Percentiles rank a stretch among this genome's conserved stretches.
Conservation (phyloP, 2,797 vertebrate genomes). For the Delichon dasypus region DNA sequence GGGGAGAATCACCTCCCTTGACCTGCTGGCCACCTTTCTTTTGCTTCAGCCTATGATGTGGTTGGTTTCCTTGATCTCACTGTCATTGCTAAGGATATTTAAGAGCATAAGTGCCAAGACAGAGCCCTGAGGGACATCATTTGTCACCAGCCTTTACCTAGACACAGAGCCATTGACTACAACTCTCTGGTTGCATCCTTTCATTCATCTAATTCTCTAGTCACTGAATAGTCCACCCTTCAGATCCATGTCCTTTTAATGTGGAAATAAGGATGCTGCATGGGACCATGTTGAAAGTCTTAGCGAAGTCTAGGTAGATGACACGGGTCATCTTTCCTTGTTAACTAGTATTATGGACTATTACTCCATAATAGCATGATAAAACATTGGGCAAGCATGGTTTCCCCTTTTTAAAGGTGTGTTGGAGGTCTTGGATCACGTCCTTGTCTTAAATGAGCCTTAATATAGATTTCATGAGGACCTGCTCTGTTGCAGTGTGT, state of each 20-base stretch:
- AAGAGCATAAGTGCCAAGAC: not conserved
- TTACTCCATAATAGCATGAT: not conserved
- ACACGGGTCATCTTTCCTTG: not conserved
- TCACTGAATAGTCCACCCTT: not conserved
- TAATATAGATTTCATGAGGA: not conserved
- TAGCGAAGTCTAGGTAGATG: not conserved
- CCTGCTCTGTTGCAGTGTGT: not conserved
- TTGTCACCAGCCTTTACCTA: not conserved
- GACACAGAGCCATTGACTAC: accelerated
- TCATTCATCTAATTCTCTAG: not conserved
- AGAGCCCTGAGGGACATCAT: not conserved
- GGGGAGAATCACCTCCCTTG: not conserved
- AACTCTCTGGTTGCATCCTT: not conserved
- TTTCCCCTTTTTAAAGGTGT: not conserved
- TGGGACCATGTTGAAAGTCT: not conserved
- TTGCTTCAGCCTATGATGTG: not conserved
- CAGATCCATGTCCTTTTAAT: not conserved
- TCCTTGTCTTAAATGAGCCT: not conserved
- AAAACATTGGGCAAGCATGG: accelerated
- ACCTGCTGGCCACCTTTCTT: not conserved
- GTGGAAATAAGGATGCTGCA: not conserved
- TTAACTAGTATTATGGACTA: accelerated
- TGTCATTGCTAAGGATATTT: not conserved
- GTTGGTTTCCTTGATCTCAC: accelerated
- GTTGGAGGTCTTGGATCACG: not conserved